Base-by-base conservation (phyloP, 2,888 invertebrate species). In the Lasiommata megera region DNA sequence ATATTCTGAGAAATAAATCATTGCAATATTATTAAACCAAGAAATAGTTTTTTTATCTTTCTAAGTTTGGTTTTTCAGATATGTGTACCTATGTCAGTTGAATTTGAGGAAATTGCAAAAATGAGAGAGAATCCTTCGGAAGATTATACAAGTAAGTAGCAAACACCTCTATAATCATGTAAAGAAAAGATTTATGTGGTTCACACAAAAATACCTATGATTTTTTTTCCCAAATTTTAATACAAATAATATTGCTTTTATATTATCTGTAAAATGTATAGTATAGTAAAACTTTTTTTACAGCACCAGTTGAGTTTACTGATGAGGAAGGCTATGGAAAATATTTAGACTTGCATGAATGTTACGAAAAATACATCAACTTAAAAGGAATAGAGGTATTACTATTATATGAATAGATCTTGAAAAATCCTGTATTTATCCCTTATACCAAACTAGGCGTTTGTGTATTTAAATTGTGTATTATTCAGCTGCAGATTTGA, bases 291-390 rank as follows among this genome's bases (percentile, higher is more conserved):
- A 23, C 16, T 16, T n/a, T 48, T 48, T 8, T 41, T 84, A 83
- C 51, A 93, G 94, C 95, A 79, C 93, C 99, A 66, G 97, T 98
- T 2, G 98, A 99, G 71, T 99, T 99, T 78, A 97, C 98, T 3
- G 99, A 99, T 86, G 99, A 99, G 85, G 99, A 99, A 88, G 99
- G 99, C 1, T 99, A 99, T 85, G 99, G 99, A 11, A 97, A 97
- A 80, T 99, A 98, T 88, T 92, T 99, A 54, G 99, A 99, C 88
- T 92, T 99, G 43, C 98, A 99, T 84, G 97, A 98, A 79, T 97
- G 98, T 74, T 99, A 97, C 83, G 97, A 97, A 73, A 97, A 96
- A 75, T 99, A 96, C 79, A 94, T 99, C 29, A 99, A 99, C 82
- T 91, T 99, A 31, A 99, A 99, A 79, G 98, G 98, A 7, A 95